A percentile compares a stretch with the other conserved stretches of the same genome.
Evolutionary conservation across 2,888 invertebrate genomes (phyloP).

Genomic region (Zygaena filipendulae): DNA sequence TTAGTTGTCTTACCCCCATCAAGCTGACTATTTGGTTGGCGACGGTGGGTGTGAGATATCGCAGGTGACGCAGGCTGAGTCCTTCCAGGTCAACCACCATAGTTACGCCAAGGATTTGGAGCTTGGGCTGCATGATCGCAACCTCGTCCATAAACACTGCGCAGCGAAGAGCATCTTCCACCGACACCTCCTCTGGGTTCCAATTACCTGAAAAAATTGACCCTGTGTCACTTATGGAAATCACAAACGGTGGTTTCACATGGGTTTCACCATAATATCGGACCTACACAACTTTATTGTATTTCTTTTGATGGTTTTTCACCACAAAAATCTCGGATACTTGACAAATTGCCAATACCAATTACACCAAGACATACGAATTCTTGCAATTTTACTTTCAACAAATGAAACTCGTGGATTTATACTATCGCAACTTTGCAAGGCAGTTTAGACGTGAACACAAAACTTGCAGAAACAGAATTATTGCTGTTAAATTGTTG

Average conservation of each 20-base stretch:
- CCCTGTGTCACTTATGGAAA: too few relatives aligned
- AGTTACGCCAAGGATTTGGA: constrained; percentile 53
- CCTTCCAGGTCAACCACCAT: constrained; percentile 53
- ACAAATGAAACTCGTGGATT: too few relatives aligned
- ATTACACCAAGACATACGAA: too few relatives aligned
- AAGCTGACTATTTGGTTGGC: constrained; percentile 48
- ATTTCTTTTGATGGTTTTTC: too few relatives aligned
- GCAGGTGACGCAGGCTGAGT: constrained; percentile 36
- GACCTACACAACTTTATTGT: too few relatives aligned
- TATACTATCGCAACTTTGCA: too few relatives aligned
- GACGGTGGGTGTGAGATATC: constrained; percentile 41
- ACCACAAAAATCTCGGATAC: too few relatives aligned
- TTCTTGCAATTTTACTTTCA: too few relatives aligned
- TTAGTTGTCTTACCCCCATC: constrained; percentile 44
- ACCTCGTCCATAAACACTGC: constrained; percentile 54
- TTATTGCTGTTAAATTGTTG: too few relatives aligned
- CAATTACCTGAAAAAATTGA: constrained; percentile 41
- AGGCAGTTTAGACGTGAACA: too few relatives aligned
- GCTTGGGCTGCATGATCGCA: constrained; percentile 48
- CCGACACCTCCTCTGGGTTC: constrained; percentile 38
- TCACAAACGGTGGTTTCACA: constrained; percentile 2
- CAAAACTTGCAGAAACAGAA: too few relatives aligned
- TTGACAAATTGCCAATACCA: too few relatives aligned
- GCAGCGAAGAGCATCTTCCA: constrained; percentile 45
- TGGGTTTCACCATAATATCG: constrained; percentile 5